Percentiles rank a stretch among this genome's conserved stretches.
phyloP scores from a whole-genome alignment of 2,113 vertebrate genomes.

The Platichthys stellatus region DNA sequence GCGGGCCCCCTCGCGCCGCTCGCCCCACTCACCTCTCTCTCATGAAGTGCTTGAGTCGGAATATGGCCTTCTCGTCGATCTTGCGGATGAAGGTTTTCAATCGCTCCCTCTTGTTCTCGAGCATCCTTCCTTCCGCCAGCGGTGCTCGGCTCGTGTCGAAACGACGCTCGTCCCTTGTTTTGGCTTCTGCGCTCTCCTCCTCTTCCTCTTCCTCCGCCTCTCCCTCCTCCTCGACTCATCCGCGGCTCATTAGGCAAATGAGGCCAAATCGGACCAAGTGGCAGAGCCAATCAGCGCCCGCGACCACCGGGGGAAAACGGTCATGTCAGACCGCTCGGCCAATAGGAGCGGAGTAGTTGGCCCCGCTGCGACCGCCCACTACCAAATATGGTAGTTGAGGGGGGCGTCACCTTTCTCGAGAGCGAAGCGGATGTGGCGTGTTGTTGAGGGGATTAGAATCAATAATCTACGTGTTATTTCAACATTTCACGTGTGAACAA shows the following conservation, averaged over 20 bases:
- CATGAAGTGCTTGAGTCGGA: constrained; percentile 84
- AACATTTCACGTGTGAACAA: constrained; percentile 21
- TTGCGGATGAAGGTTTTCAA: constrained; percentile 84
- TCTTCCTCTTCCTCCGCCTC: constrained; percentile 2
- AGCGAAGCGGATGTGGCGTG: background rate
- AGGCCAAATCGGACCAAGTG: constrained; percentile 82
- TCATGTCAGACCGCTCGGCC: constrained; percentile 75
- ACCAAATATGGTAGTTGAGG: constrained; percentile 60
- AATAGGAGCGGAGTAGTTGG: constrained; percentile 65
- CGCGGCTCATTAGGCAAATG: constrained; percentile 78
- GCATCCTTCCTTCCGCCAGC: constrained; percentile 79
- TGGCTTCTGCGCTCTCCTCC: constrained; percentile 18
- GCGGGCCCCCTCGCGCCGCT: constrained; percentile 30
- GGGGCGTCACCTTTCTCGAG: constrained; percentile 2
- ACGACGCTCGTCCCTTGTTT: constrained; percentile 60
- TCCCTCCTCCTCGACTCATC: constrained; percentile 49
- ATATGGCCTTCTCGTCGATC: constrained; percentile 85
- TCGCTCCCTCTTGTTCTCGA: constrained; percentile 84
- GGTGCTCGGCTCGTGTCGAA: constrained; percentile 50
- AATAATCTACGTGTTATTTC: constrained; percentile 13
- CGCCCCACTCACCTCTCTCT: constrained; percentile 80
- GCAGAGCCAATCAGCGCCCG: constrained; percentile 70
- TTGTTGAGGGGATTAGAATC: background rate
- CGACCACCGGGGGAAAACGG: constrained; percentile 40
- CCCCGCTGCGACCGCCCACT: constrained; percentile 60